Evolutionary conservation across 2,797 vertebrate genomes (phyloP).

Genomic region (Esox masquinongy): DNA sequence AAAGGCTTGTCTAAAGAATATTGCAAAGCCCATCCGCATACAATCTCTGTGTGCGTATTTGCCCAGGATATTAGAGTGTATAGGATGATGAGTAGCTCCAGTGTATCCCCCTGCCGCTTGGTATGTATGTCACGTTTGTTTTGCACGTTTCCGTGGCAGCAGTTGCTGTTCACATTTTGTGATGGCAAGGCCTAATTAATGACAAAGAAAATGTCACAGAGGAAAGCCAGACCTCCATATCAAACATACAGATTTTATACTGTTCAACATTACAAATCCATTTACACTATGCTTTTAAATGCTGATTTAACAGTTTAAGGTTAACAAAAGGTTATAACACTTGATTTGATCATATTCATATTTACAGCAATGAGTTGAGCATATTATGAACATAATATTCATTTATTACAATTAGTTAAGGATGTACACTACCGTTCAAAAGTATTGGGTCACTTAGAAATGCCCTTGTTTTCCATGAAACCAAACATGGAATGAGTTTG

Average conservation of each 20-base stretch:
- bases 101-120: constrained; percentile 52
- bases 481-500: too few relatives aligned
- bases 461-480: too few relatives aligned
- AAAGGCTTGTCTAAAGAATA: not conserved
- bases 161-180: constrained; percentile 61
- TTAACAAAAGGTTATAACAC: not conserved
- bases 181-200: constrained; percentile 46
- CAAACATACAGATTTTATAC: not conserved
- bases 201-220: constrained; percentile 35
- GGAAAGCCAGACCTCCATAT: constrained; percentile 29
- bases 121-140: constrained; percentile 61
- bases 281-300: not conserved
- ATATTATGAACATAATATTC: not conserved
- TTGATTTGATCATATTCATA: not conserved
- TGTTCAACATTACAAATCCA: not conserved
- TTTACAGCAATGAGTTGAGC: not conserved
- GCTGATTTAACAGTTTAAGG: not conserved
- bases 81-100: constrained; percentile 52
- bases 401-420: not conserved
- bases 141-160: constrained; percentile 58
- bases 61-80: constrained; percentile 28
- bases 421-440: too few relatives aligned
- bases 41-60: constrained; percentile 20
- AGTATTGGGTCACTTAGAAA: too few relatives aligned
- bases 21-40: not conserved